phyloP scores from a whole-genome alignment of 2,888 invertebrate genomes.

The Meiosimyza platycephala region DNA sequence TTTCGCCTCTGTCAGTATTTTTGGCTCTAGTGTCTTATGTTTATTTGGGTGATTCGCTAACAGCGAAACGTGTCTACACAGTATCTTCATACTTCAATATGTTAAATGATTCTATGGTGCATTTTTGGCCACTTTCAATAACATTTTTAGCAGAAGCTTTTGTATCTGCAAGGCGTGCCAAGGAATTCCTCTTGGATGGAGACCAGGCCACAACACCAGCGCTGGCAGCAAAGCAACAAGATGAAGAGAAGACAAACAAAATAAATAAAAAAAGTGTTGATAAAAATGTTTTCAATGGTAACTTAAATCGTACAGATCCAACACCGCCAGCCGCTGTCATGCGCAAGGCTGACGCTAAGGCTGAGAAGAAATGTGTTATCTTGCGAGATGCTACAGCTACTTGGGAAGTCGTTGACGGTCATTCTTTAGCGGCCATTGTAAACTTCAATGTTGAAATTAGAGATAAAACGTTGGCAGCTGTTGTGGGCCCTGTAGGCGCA shows the following conservation, averaged over 20 bases:
- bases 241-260: constrained; percentile 39
- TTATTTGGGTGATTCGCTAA: constrained; percentile 73
- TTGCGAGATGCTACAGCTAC: constrained; percentile 69
- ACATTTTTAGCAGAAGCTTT: constrained; percentile 81
- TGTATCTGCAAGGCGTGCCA: constrained; percentile 79
- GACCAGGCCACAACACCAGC: constrained; percentile 52
- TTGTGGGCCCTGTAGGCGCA: constrained; percentile 81
- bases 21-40: constrained; percentile 79
- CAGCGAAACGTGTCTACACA: constrained; percentile 82
- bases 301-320: constrained; percentile 20
- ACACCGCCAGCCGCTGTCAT: constrained; percentile 30
- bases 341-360: constrained; percentile 51
- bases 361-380: constrained; percentile 58
- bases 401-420: constrained; percentile 66
- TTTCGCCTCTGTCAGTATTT: constrained; percentile 83
- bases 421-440: constrained; percentile 54
- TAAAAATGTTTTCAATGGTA: constrained; percentile 37
- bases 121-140: constrained; percentile 84
- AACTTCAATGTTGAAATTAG: constrained; percentile 69
- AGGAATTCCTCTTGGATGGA: constrained; percentile 72
- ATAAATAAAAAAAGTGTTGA: constrained; percentile 35
- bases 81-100: constrained; percentile 85
- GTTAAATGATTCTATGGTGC: constrained; percentile 80
- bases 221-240: constrained; percentile 41
- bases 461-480: constrained; percentile 61